Percentiles rank a stretch among this genome's conserved stretches.
phyloP scores from a whole-genome alignment of 1,140 invertebrate species.

The Calliphora vicina region DNA sequence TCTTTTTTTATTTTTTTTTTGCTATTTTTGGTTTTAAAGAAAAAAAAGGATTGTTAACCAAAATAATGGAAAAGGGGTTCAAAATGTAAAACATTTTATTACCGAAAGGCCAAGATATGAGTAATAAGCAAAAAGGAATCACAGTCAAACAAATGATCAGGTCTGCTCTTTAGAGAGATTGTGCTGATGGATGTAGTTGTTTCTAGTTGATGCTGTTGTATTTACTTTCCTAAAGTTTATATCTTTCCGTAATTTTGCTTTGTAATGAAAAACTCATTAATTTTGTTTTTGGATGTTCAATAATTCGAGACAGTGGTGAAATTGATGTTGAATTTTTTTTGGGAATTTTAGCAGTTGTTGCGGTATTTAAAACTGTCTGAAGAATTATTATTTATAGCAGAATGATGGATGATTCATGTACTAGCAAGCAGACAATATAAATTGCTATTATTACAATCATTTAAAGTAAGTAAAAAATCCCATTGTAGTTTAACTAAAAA shows the following conservation, averaged over 20 bases:
- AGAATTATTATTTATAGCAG: no score
- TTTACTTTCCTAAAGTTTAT: not conserved
- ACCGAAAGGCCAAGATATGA: not conserved
- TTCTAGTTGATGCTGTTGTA: not conserved
- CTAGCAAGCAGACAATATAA: no score
- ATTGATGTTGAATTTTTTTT: not conserved
- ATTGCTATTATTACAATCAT: no score
- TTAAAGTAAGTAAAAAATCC: no score
- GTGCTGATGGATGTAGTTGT: not conserved
- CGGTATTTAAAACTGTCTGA: no score
- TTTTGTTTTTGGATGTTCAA: not conserved
- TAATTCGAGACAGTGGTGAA: not conserved
- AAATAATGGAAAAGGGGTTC: not conserved
- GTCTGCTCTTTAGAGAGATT: no score
- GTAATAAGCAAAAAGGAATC: not conserved
- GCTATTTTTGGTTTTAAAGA: no score
- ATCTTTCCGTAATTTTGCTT: not conserved
- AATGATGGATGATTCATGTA: no score
- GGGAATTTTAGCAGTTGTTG: no score
- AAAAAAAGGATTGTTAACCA: not conserved
- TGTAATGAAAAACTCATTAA: not conserved
- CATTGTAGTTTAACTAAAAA: no score
- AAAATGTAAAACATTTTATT: not conserved
- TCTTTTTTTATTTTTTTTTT: not conserved
- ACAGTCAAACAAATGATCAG: no score